Percentiles rank a stretch among this genome's conserved stretches.
Conservation (phyloP, 2,888 invertebrate species). For the Micoletzkya japonica region DNA sequence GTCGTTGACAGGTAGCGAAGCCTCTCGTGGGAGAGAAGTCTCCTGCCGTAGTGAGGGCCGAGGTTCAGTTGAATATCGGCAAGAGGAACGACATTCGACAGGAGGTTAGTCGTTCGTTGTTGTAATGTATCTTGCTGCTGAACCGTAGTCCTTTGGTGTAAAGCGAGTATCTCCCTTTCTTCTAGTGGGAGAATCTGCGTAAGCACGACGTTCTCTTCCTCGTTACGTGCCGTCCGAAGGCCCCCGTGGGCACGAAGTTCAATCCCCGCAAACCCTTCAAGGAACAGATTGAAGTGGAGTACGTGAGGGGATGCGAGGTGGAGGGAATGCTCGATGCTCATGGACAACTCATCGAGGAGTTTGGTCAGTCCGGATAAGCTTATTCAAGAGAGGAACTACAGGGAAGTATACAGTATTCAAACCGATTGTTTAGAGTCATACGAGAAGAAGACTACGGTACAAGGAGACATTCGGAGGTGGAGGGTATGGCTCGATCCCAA, state of each 20-base stretch:
- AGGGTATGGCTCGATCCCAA: conserved; percentile 93
- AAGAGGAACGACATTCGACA: conserved; percentile 86
- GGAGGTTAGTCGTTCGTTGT: conserved; percentile 82
- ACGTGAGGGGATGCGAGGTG: conserved; percentile 94
- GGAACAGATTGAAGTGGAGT: conserved; percentile 75
- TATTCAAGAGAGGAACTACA: conserved; percentile 30
- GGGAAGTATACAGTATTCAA: conserved; percentile 27
- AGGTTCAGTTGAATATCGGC: conserved; percentile 87
- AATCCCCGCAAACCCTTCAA: conserved; percentile 55
- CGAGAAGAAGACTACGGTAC: conserved; percentile 74
- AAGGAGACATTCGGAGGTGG: conserved; percentile 87
- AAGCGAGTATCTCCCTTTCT: not conserved
- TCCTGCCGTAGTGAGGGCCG: conserved; percentile 91
- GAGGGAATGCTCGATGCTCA: conserved; percentile 96
- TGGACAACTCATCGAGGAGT: conserved; percentile 91
- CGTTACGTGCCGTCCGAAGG: conserved; percentile 78
- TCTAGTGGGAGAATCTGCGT: conserved; percentile 71
- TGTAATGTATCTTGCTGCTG: conserved; percentile 64
- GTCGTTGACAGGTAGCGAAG: conserved; percentile 67
- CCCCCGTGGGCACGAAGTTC: conserved; percentile 75
- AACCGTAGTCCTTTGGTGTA: not conserved
- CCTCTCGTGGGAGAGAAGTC: conserved; percentile 80
- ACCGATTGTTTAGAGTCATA: conserved; percentile 30
- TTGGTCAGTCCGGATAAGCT: conserved; percentile 52
- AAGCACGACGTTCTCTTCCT: conserved; percentile 98